Evolutionary conservation across 2,113 vertebrate species (phyloP).

Genomic region (Anthoscopus minutus): DNA sequence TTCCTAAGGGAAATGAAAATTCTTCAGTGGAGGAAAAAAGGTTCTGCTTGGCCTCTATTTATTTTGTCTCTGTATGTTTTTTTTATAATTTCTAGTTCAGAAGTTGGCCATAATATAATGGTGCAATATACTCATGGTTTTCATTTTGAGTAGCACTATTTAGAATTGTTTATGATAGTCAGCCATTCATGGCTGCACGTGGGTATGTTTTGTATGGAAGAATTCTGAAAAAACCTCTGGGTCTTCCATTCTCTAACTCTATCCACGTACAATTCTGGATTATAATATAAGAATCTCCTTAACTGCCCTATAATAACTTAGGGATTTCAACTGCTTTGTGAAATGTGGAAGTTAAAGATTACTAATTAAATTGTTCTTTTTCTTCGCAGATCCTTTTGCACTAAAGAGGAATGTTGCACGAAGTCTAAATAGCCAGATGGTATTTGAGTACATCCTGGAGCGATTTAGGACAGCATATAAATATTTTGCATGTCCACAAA

Average conservation of each 20-base stretch:
- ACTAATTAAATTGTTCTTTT: conserved; percentile 13
- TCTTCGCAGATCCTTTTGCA: conserved; percentile 89
- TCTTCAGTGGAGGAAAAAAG: not conserved
- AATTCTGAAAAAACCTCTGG: not conserved
- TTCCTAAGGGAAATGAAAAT: not conserved
- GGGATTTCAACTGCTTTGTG: not conserved
- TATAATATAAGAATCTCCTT: not conserved
- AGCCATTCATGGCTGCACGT: not conserved
- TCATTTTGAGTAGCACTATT: not conserved
- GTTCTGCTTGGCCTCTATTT: not conserved
- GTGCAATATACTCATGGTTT: not conserved
- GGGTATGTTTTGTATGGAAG: not conserved
- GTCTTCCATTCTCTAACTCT: not conserved
- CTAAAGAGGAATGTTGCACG: conserved; percentile 96
- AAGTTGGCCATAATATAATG: not conserved
- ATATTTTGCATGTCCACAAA: conserved; percentile 95
- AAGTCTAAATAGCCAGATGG: conserved; percentile 98
- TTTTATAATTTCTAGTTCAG: not conserved
- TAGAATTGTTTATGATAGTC: not conserved
- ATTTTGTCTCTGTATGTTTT: not conserved
- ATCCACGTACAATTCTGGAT: not conserved
- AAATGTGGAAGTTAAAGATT: not conserved
- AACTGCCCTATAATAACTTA: not conserved
- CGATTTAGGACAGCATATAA: conserved; percentile 92
- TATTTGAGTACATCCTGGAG: conserved; percentile 97